Conservation (phyloP, 2,888 invertebrate species). For the Sinotaia quadrata region DNA sequence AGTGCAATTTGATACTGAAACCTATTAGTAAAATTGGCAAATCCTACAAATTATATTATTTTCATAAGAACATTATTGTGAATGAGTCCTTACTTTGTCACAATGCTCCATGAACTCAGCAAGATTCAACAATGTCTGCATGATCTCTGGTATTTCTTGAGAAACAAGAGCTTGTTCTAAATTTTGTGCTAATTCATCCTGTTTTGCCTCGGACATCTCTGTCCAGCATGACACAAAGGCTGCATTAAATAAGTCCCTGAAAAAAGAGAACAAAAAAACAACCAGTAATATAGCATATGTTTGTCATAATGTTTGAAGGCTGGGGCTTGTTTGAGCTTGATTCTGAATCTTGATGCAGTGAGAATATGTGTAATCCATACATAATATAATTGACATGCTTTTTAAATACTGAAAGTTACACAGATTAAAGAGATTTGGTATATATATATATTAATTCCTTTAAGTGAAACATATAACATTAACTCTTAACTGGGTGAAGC, state of each 20-base stretch:
- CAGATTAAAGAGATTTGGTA: too few relatives aligned
- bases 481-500: not conserved
- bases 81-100: slow-evolving; percentile 75
- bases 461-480: too few relatives aligned
- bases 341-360: too few relatives aligned
- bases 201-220: slow-evolving; percentile 86
- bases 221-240: slow-evolving; percentile 99
- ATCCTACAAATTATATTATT: too few relatives aligned
- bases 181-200: slow-evolving; percentile 87
- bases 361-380: too few relatives aligned
- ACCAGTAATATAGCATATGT: too few relatives aligned
- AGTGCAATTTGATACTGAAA: not conserved
- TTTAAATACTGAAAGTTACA: too few relatives aligned
- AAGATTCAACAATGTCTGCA: slow-evolving; percentile 95
- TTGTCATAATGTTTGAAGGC: too few relatives aligned
- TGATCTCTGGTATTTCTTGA: slow-evolving; percentile 94
- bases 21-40: not conserved
- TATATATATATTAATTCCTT: too few relatives aligned
- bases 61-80: too few relatives aligned
- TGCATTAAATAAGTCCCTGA: slow-evolving; percentile 94
- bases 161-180: slow-evolving; percentile 89
- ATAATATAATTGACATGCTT: too few relatives aligned
- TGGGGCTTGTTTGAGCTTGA: too few relatives aligned
- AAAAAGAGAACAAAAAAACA: slow-evolving; percentile 75
- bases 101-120: slow-evolving; percentile 99